Conservation (phyloP, 2,888 invertebrate species). For the Ectropis crepuscularia region DNA sequence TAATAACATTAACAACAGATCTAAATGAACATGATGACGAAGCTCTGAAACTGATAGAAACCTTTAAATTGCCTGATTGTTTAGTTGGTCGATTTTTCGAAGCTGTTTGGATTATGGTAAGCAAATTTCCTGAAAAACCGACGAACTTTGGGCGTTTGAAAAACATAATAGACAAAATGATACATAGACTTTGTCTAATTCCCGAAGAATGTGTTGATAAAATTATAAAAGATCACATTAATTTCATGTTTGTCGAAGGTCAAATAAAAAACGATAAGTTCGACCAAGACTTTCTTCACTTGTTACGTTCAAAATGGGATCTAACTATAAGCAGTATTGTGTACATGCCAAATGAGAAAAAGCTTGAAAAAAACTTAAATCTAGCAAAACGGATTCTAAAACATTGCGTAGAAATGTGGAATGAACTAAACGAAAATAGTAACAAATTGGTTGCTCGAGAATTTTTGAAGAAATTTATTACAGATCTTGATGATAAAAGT, state of each 20-base stretch:
- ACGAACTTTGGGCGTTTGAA: slow-evolving; percentile 18
- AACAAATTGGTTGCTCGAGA: slow-evolving; percentile 23
- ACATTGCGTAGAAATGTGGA: slow-evolving; percentile 27
- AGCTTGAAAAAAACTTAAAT: slow-evolving; percentile 21
- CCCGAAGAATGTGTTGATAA: slow-evolving; percentile 18
- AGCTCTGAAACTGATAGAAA: slow-evolving; percentile 35
- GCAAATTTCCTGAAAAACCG: slow-evolving; percentile 23
- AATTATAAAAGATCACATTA: slow-evolving; percentile 26
- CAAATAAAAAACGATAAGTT: slow-evolving; percentile 14
- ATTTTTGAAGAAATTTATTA: slow-evolving; percentile 21
- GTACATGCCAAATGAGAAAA: slow-evolving; percentile 16
- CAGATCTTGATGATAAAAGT: slow-evolving; percentile 16
- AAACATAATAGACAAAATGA: slow-evolving; percentile 16
- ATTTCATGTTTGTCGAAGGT: slow-evolving; percentile 24
- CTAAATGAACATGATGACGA: slow-evolving; percentile 53
- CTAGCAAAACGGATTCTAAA: slow-evolving; percentile 22
- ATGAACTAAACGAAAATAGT: slow-evolving; percentile 6
- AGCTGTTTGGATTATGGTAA: slow-evolving; percentile 24
- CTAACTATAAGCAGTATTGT: slow-evolving; percentile 22
- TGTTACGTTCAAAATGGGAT: slow-evolving; percentile 29
- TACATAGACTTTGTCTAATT: slow-evolving; percentile 5
- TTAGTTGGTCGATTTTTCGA: slow-evolving; percentile 17
- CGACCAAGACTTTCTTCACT: not conserved
- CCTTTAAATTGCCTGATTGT: slow-evolving; percentile 7
- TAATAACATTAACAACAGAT: slow-evolving; percentile 47